Percentiles rank a stretch among this genome's conserved stretches.
phyloP scores from a whole-genome alignment of 2,113 vertebrate genomes.

The Myotis brandtii region DNA sequence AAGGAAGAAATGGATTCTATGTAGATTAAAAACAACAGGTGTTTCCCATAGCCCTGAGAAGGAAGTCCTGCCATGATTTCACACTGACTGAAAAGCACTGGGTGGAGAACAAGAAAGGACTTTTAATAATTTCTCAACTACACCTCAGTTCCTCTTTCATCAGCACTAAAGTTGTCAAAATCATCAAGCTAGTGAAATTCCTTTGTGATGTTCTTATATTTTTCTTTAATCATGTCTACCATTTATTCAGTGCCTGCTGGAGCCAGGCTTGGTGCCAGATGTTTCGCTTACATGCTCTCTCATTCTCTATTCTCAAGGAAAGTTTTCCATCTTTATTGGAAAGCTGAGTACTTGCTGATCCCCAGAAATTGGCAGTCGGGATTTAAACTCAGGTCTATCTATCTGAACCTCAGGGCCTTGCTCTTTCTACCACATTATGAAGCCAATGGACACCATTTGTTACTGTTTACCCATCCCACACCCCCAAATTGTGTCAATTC shows the following conservation, averaged over 20 bases:
- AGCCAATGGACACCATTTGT: not conserved
- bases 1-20: not conserved
- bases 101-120: not conserved
- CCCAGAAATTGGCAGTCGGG: not conserved
- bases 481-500: not conserved
- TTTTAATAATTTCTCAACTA: not conserved
- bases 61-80: not conserved
- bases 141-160: not conserved
- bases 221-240: conserved; percentile 33
- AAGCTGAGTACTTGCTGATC: not conserved
- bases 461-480: not conserved
- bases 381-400: not conserved
- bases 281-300: not conserved
- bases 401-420: not conserved
- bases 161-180: conserved; percentile 11
- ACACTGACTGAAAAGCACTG: not conserved
- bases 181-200: conserved; percentile 1
- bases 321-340: not conserved
- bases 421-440: not conserved
- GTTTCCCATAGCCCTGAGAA: not conserved
- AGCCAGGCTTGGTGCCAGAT: not conserved
- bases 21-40: not conserved
- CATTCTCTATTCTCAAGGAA: not conserved
- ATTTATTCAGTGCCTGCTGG: not conserved
- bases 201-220: not conserved